Evolutionary conservation across 2,888 invertebrate species (phyloP).

Genomic region (Epinotia ramella): DNA sequence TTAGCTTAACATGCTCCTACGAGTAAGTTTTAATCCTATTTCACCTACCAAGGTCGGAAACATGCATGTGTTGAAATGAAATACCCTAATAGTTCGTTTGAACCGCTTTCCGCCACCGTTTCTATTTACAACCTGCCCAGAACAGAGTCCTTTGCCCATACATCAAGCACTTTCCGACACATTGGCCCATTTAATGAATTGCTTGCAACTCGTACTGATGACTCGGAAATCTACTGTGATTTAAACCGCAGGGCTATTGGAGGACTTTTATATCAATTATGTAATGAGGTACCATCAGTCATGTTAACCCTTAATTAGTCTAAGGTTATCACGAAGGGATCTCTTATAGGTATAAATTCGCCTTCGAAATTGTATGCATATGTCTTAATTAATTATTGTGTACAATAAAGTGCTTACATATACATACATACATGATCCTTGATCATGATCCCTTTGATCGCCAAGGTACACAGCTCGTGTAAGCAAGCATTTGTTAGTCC

Average conservation of each 20-base stretch:
- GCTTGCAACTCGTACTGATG: conserved; percentile 68
- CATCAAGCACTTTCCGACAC: conserved; percentile 74
- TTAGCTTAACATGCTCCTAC: background rate
- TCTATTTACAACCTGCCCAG: conserved; percentile 44
- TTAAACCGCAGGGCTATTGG: conserved; percentile 54
- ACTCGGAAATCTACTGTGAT: conserved; percentile 69
- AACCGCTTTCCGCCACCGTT: conserved; percentile 48
- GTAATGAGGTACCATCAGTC: conserved; percentile 22
- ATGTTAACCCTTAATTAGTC: background rate
- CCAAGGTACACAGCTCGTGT: no score
- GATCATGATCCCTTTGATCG: no score
- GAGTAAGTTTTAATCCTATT: background rate
- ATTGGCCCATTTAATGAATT: conserved; percentile 76
- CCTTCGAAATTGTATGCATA: no score
- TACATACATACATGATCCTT: no score
- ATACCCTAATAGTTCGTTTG: conserved; percentile 1
- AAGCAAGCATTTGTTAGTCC: no score
- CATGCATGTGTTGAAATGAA: conserved; percentile 8
- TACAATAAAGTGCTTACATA: no score
- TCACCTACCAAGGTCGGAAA: background rate
- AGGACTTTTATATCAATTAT: conserved; percentile 19
- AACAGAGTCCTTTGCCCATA: conserved; percentile 63
- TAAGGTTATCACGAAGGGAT: no score
- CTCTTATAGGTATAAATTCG: no score
- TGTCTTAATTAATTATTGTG: no score